A percentile compares a stretch with the other conserved stretches of the same genome.
These are phyloP conservation scores for Pachycephus smyrnensis DNA, from an alignment of 2,888 invertebrate genomes.

Conservation along the genomic window DNA sequence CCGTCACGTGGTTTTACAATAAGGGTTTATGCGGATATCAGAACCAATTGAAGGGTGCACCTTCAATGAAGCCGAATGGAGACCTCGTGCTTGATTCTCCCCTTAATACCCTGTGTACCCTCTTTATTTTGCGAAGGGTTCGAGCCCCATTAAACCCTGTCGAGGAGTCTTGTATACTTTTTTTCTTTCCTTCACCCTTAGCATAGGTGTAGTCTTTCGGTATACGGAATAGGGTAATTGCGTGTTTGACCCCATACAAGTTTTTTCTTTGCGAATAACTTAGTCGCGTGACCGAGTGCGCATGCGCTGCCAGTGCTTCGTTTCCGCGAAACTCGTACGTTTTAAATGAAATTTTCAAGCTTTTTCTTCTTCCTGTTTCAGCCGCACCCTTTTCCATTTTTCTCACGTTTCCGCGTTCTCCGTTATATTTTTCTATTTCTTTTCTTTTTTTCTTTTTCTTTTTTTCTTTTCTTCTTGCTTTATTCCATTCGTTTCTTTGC, in stretches of 20 bases:
- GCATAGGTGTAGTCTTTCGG: neutral
- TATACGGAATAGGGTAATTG: constrained; percentile 32
- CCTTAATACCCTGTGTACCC: constrained; percentile 14
- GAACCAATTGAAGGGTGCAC: too few species aligned
- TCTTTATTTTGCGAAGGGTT: constrained; percentile 20
- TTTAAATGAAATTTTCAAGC: constrained; percentile 43
- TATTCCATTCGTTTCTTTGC: constrained; percentile 10
- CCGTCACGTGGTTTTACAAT: too few species aligned
- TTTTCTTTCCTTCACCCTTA: too few species aligned
- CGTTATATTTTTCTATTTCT: too few species aligned
- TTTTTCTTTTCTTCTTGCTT: constrained; percentile 7
- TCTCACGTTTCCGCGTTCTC: constrained; percentile 4
- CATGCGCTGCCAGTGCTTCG: constrained; percentile 32
- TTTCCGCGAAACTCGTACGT: constrained; percentile 32
- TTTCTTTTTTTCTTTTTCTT: too few species aligned
- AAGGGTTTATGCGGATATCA: too few species aligned
- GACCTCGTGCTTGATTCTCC: too few species aligned
- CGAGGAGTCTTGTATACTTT: neutral
- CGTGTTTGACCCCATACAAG: constrained; percentile 34
- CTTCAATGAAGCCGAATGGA: too few species aligned
- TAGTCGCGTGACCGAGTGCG: neutral
- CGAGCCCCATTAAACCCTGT: neutral
- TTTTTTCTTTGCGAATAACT: constrained; percentile 7
- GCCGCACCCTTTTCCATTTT: constrained; percentile 24
- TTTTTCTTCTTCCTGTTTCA: constrained; percentile 38